Evolutionary conservation across 2,888 invertebrate genomes (phyloP), one percentile per base, ranked within the genome.

Genomic region (Synergus gifuensis): DNA sequence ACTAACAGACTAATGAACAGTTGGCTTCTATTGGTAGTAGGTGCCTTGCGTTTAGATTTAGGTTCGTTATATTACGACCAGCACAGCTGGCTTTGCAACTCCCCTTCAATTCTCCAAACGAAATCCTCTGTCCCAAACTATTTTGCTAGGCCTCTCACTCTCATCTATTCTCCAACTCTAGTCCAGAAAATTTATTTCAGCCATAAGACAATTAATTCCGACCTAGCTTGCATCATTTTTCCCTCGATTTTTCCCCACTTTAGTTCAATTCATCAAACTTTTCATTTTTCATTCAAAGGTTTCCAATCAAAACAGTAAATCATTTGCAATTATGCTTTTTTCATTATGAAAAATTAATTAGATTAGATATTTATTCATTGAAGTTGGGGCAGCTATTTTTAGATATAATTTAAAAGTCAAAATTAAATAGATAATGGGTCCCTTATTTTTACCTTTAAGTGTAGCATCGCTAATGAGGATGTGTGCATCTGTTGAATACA

Each of bases 1-100:
- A 85, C 85, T 81, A 86, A 87, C 85, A 84, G 82, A 87, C 88
- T 91, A 91, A 91, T 91, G 90, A 92, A 91, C 90, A 91, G 91
- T 92, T 91, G 91, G 90, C 86, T 88, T 85, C 88, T 90, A 90
- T 90, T 89, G 89, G 87, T 88, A 86, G 88, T 90, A 89, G 88
- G 87, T 85, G 88, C 87, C 88, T 88, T 88, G 88, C 84, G 86
- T 86, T 73, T 73, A 73, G 73, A 63, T 76, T 54, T 76, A 77
- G 85, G 86, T 85, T 88, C 84, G 87, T 88, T 88, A 86, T 87
- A 87, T 88, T 88, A 88, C 86, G 87, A 86, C 88, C 88, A 86
- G 88, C 86, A 90, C 91, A 91, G 91, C 91, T 91, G 91, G 89
- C 90, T 87, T 86, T 85, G 87, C 78, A 78, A 78, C 82, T 82